A percentile compares a stretch with the other conserved stretches of the same genome.
Conservation (phyloP, 2,113 vertebrate species). For the Hippocampus comes region DNA sequence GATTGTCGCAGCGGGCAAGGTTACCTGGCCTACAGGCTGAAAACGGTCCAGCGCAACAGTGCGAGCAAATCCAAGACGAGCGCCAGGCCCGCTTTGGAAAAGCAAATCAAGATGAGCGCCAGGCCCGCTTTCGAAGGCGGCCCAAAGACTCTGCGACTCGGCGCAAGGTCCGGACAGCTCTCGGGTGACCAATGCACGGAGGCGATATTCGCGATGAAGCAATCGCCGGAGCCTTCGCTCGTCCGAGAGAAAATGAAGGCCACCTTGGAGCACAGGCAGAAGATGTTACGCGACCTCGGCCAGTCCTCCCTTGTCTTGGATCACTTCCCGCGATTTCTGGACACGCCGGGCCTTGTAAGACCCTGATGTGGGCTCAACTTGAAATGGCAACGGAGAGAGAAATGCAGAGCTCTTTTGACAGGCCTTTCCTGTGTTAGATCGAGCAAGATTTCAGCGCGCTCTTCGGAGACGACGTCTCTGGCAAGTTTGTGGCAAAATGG, state of each 20-base stretch:
- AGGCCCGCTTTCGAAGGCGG: background rate
- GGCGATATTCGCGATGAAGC: background rate
- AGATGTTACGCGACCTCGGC: conserved; percentile 20
- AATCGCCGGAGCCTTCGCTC: background rate
- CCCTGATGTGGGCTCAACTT: no score
- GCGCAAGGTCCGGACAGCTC: background rate
- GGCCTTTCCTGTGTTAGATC: background rate
- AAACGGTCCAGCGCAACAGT: conserved; percentile 14
- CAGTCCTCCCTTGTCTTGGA: background rate
- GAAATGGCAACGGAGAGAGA: no score
- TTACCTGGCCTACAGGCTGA: conserved; percentile 20
- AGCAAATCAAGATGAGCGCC: background rate
- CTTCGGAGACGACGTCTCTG: background rate
- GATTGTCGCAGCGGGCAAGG: conserved; percentile 19
- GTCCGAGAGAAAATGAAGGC: conserved; percentile 21
- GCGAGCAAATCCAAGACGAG: background rate
- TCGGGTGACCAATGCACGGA: conserved; percentile 16
- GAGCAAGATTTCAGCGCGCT: background rate
- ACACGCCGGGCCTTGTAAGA: background rate
- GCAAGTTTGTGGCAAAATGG: background rate
- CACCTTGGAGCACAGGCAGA: conserved; percentile 15
- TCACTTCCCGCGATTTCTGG: background rate
- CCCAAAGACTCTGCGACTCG: background rate
- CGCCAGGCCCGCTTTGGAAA: background rate
- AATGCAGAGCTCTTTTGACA: background rate